Evolutionary conservation across 2,797 vertebrate species (phyloP).

Genomic region (Rhinoraja longicauda): DNA sequence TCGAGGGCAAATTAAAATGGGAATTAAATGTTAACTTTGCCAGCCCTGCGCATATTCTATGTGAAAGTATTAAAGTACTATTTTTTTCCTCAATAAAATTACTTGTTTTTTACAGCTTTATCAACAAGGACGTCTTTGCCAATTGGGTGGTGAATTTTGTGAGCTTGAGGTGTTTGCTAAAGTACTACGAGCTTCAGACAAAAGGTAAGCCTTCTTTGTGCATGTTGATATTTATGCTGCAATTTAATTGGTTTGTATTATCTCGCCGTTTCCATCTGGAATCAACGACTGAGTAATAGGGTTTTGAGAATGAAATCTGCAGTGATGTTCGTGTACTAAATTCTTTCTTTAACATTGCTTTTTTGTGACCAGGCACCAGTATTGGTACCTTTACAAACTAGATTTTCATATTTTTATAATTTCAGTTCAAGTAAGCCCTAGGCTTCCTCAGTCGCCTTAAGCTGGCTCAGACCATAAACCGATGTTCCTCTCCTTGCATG

Average conservation of each 20-base stretch:
- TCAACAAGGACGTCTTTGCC: slow-evolving; percentile 95
- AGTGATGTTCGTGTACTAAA: neutral
- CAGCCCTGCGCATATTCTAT: no score
- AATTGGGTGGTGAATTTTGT: slow-evolving; percentile 97
- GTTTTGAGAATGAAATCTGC: neutral
- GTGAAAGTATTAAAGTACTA: no score
- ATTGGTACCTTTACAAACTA: no score
- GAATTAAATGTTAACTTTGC: no score
- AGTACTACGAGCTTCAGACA: slow-evolving; percentile 94
- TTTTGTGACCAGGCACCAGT: no score
- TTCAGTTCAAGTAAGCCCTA: no score
- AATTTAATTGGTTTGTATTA: neutral
- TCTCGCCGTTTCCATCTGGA: neutral
- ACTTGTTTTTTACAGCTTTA: slow-evolving; percentile 73
- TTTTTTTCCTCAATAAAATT: neutral
- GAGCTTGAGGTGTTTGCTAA: slow-evolving; percentile 98
- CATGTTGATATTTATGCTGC: neutral
- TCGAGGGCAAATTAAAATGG: no score
- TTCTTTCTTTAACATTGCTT: neutral
- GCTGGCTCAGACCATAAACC: no score
- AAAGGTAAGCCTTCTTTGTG: slow-evolving; percentile 66
- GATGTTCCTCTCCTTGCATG: no score
- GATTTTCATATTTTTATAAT: no score
- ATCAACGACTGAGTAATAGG: neutral
- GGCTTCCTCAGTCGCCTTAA: no score